Conservation (phyloP, 2,888 invertebrate genomes). For the Athrips mouffetella region DNA sequence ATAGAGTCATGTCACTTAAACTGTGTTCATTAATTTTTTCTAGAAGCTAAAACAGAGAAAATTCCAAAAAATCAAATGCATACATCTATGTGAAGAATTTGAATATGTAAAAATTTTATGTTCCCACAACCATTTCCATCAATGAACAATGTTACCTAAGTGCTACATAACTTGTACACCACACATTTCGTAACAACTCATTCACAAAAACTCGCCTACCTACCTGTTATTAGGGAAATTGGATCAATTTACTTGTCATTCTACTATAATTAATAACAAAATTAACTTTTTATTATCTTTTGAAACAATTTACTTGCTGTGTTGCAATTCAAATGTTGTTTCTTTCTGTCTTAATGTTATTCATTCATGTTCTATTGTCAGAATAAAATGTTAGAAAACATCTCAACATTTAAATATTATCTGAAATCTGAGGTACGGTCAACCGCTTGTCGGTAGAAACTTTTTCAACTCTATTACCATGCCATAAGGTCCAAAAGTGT, state of each 20-base stretch:
- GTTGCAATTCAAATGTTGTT: neutral
- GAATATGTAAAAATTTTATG: too few species aligned
- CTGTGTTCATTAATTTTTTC: too few species aligned
- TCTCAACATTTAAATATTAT: too few species aligned
- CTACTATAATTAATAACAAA: conserved; percentile 6
- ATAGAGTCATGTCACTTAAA: too few species aligned
- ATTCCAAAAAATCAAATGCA: too few species aligned
- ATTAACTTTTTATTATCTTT: conserved; percentile 7
- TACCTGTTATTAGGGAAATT: conserved; percentile 16
- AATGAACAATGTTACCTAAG: conserved; percentile 31
- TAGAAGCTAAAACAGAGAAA: too few species aligned
- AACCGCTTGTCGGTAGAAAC: too few species aligned
- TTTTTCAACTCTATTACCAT: too few species aligned
- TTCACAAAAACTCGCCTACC: conserved; percentile 38
- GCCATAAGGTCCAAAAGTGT: too few species aligned
- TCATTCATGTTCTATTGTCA: too few species aligned
- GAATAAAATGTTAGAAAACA: neutral
- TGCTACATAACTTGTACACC: conserved; percentile 37
- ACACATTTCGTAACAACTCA: conserved; percentile 44
- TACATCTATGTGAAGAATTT: too few species aligned
- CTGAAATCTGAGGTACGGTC: too few species aligned
- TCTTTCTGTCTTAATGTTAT: neutral
- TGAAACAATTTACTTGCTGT: neutral
- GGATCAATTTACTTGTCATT: conserved; percentile 11
- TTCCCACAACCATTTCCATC: neutral